phyloP scores from a whole-genome alignment of 1,140 invertebrate genomes.

The Sitodiplosis mosellana region DNA sequence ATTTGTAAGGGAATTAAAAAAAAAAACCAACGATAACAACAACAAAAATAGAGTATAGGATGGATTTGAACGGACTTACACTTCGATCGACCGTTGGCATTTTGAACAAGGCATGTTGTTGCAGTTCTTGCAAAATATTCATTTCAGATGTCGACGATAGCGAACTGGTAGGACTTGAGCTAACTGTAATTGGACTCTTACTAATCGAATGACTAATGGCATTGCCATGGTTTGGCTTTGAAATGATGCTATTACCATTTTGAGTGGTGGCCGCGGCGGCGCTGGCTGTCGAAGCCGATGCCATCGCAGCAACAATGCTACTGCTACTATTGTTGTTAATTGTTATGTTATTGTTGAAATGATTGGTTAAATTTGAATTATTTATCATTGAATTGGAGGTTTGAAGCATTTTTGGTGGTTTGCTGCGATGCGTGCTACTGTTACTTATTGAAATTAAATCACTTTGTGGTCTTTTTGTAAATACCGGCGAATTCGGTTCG shows the following conservation, averaged over 20 bases:
- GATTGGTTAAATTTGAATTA: conserved; percentile 1
- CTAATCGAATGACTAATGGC: conserved; percentile 17
- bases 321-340: neutral
- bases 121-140: conserved; percentile 24
- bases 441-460: conserved; percentile 11
- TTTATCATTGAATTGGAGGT: neutral
- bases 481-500: conserved; percentile 45
- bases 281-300: too few species aligned
- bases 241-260: neutral
- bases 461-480: conserved; percentile 28
- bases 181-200: conserved; percentile 14
- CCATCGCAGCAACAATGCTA: neutral
- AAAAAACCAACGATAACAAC: conserved; percentile 6
- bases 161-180: conserved; percentile 22
- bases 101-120: conserved; percentile 25
- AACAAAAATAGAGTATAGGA: neutral
- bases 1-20: too few species aligned
- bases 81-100: conserved; percentile 21
- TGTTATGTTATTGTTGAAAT: neutral
- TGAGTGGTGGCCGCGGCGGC: neutral
- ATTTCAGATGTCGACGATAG: conserved; percentile 21
- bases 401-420: neutral
- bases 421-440: neutral
- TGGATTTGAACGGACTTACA: conserved; percentile 14
- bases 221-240: neutral